phyloP scores from a whole-genome alignment of 1,140 invertebrate genomes.

The Drosophila bocqueti region DNA sequence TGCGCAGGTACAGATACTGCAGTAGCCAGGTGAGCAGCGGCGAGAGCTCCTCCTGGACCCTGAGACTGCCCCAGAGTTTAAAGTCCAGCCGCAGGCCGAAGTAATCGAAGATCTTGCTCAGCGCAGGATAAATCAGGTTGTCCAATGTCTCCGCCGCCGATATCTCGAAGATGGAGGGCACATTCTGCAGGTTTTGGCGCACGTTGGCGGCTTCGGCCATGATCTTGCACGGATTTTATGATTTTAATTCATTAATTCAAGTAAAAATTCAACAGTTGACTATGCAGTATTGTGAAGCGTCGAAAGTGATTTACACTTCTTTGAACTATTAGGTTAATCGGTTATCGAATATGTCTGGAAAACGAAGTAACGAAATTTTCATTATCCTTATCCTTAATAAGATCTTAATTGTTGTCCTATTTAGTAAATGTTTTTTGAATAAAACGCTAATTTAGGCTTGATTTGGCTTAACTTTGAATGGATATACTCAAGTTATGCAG shows the following conservation, averaged over 20 bases:
- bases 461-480: neutral
- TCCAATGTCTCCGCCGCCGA: conserved; percentile 79
- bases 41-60: conserved; percentile 70
- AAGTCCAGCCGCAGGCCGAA: conserved; percentile 76
- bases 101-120: conserved; percentile 82
- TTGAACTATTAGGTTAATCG: neutral
- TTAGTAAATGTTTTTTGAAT: too few species aligned
- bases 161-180: conserved; percentile 82
- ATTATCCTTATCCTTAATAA: neutral
- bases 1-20: conserved; percentile 77
- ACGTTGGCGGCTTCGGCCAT: conserved; percentile 79
- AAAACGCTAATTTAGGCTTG: too few species aligned
- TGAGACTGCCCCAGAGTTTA: conserved; percentile 72
- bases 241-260: conserved; percentile 13
- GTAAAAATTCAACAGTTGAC: conserved; percentile 31
- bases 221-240: neutral
- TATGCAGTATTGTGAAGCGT: conserved; percentile 9
- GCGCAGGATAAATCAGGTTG: conserved; percentile 79
- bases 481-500: neutral
- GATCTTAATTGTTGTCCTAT: neutral
- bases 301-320: too few species aligned
- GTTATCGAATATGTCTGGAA: neutral
- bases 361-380: neutral
- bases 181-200: conserved; percentile 79
- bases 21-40: conserved; percentile 72